These are phyloP conservation scores for Salvelinus namaycush DNA, from an alignment of 2,113 vertebrate genomes.

Conservation along the genomic window DNA sequence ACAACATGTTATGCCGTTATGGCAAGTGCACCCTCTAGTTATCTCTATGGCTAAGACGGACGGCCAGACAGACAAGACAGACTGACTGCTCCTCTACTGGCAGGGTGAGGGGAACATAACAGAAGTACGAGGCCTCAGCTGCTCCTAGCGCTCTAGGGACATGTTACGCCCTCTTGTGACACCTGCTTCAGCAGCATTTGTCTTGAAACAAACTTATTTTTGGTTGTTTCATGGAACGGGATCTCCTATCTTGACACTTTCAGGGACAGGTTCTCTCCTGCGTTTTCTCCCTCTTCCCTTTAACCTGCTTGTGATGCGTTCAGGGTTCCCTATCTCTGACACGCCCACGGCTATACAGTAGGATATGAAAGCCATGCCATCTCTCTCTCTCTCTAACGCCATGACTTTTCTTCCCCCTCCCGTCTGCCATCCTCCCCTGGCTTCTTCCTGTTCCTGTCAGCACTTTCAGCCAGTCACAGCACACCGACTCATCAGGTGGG, in stretches of 20 bases:
- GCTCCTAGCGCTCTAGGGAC: neutral
- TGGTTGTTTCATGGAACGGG: conserved; percentile 12
- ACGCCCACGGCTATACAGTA: conserved; percentile 27
- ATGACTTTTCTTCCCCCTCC: neutral
- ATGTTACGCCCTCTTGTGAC: neutral
- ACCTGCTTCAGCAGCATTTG: neutral
- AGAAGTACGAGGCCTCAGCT: neutral
- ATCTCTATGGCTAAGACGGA: too few relatives aligned
- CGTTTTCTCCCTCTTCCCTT: conserved; percentile 33
- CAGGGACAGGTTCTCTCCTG: conserved; percentile 52
- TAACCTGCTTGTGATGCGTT: conserved; percentile 55
- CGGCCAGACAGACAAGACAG: too few relatives aligned
- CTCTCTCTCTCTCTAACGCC: conserved; percentile 5
- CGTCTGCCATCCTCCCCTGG: neutral
- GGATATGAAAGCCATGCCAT: conserved; percentile 67
- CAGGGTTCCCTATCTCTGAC: conserved; percentile 54
- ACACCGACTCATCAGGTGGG: neutral
- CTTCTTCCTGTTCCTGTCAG: conserved; percentile 21
- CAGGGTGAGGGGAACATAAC: too few relatives aligned
- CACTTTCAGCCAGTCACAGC: conserved; percentile 52
- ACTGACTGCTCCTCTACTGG: too few relatives aligned
- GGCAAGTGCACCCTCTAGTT: too few relatives aligned
- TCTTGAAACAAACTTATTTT: neutral
- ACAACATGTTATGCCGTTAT: too few relatives aligned
- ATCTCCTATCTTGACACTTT: conserved; percentile 40